Percentiles rank a stretch among this genome's conserved stretches.
phyloP scores from a whole-genome alignment of 2,113 vertebrate species.

The Bujurquina vittata region DNA sequence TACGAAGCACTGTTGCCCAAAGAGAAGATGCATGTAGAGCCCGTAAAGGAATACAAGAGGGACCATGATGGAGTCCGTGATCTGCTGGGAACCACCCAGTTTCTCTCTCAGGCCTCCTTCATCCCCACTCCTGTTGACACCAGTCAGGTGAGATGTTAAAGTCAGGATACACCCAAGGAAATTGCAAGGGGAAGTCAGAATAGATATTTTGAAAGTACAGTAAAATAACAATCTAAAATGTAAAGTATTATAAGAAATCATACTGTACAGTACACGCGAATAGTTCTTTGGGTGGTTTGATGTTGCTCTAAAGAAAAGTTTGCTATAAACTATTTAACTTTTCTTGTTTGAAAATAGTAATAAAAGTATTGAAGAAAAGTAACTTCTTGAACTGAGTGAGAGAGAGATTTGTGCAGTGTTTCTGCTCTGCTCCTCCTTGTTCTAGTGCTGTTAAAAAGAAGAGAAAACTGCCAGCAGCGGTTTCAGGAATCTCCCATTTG shows the following conservation, averaged over 20 bases:
- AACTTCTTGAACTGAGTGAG: too few species aligned
- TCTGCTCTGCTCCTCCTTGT: neutral
- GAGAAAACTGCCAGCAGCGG: neutral
- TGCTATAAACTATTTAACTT: neutral
- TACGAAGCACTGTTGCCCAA: constrained; percentile 95
- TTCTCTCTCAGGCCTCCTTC: constrained; percentile 95
- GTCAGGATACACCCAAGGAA: neutral
- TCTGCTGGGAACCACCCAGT: constrained; percentile 91
- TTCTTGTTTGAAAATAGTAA: too few species aligned
- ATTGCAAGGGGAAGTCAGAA: neutral
- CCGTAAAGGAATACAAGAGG: constrained; percentile 97
- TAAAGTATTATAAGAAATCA: too few species aligned
- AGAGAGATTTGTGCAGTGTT: neutral
- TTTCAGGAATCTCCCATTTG: neutral
- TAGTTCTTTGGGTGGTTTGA: neutral
- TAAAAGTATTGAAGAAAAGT: too few species aligned
- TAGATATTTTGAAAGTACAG: neutral
- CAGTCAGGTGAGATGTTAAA: constrained; percentile 83
- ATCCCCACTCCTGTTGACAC: constrained; percentile 95
- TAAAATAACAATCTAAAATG: neutral
- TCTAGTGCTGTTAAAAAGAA: neutral
- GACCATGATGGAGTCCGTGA: constrained; percentile 90
- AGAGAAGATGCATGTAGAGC: constrained; percentile 95
- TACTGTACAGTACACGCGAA: too few species aligned
- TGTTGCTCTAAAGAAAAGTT: neutral